Conservation (phyloP, 2,113 vertebrate species). For the Chamaetylas fuelleborni region DNA sequence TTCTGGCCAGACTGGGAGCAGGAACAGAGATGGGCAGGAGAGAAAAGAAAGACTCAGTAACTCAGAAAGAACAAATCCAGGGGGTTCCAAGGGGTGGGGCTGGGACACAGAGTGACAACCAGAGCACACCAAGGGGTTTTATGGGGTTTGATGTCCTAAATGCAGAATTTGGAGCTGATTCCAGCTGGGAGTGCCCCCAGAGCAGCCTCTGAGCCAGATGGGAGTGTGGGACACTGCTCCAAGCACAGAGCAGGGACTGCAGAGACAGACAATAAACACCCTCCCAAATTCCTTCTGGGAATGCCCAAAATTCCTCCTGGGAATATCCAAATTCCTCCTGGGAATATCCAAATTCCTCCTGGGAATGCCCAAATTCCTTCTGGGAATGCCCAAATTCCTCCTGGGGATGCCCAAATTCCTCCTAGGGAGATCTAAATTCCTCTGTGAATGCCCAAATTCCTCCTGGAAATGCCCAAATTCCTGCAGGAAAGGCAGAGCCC, state of each 20-base stretch:
- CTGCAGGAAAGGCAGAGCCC: too few species aligned
- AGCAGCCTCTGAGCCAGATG: neutral
- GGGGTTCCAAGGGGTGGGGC: neutral
- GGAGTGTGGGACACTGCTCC: neutral
- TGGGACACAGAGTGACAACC: neutral
- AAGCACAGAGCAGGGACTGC: neutral
- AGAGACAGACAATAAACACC: neutral
- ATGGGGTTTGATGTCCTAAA: neutral
- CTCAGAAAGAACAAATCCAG: neutral
- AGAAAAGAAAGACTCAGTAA: constrained; percentile 64
- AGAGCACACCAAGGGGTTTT: neutral
- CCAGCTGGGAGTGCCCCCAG: neutral
- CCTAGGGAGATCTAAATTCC: too few species aligned
- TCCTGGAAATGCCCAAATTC: too few species aligned
- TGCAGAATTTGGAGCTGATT: neutral
- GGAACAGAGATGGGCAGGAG: neutral
- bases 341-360: neutral
- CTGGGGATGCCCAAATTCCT: neutral
- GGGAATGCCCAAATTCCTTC: neutral
- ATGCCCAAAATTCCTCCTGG: neutral
- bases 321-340: neutral
- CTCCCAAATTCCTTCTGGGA: neutral
- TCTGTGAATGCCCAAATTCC: too few species aligned
- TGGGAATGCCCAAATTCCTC: neutral
- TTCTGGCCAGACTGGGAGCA: constrained; percentile 93